Percentiles rank a stretch among this genome's conserved stretches.
These are phyloP conservation scores for Nasua narica DNA, from an alignment of 2,797 vertebrate species.

Conservation along the genomic window DNA sequence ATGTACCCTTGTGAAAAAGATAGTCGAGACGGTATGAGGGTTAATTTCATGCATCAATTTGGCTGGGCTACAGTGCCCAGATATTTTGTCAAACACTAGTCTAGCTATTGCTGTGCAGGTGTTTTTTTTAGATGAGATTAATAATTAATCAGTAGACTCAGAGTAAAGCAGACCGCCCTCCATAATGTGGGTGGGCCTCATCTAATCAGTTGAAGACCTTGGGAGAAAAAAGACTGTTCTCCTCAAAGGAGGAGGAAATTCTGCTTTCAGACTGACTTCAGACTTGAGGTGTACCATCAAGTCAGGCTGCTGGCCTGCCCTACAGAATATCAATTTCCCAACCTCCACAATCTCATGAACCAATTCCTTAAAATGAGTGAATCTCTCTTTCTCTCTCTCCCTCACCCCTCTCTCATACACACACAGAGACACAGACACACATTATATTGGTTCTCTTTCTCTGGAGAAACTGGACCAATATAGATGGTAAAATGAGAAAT, in stretches of 20 bases:
- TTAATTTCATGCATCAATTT: background rate
- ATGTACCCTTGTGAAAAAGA: background rate
- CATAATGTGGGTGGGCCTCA: background rate
- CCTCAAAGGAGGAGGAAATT: background rate
- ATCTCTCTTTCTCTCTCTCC: background rate
- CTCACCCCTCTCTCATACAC: background rate
- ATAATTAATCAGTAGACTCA: background rate
- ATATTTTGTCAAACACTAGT: background rate
- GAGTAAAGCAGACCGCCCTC: background rate
- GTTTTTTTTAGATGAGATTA: background rate
- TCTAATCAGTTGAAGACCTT: background rate
- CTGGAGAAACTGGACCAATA: background rate
- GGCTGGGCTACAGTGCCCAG: background rate
- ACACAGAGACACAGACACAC: background rate
- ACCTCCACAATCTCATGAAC: background rate
- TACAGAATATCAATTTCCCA: background rate
- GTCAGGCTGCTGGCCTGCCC: background rate
- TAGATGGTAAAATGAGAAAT: background rate
- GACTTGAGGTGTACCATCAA: background rate
- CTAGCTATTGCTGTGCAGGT: background rate
- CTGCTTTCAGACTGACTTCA: background rate
- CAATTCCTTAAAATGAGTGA: background rate
- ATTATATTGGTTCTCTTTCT: background rate
- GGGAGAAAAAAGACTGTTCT: background rate
- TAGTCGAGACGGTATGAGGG: background rate